Conservation (phyloP, 2,113 vertebrate species). For the Sphyrna mokarran region DNA sequence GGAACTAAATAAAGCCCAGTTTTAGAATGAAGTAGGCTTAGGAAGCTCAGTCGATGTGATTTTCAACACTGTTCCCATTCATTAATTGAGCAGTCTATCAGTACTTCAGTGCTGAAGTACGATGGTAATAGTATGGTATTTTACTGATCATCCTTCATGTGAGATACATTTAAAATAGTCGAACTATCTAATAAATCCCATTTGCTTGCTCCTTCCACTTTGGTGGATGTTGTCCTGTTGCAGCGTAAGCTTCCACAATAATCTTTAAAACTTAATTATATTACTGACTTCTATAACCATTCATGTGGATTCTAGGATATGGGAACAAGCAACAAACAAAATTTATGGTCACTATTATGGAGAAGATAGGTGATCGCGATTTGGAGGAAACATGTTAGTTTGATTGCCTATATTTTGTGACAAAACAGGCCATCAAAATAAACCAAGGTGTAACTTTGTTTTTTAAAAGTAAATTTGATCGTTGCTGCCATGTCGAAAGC, state of each 20-base stretch:
- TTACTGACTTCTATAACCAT: neutral
- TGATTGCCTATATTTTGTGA: neutral
- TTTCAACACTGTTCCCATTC: neutral
- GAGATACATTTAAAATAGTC: neutral
- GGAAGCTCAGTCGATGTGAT: neutral
- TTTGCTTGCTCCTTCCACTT: neutral
- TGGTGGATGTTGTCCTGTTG: neutral
- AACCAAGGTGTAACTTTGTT: too few relatives aligned
- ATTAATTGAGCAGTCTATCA: neutral
- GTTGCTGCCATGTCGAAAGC: neutral
- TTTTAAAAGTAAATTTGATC: neutral
- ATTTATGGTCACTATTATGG: neutral
- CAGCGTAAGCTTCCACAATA: neutral
- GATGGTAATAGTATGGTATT: neutral
- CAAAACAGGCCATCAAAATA: neutral
- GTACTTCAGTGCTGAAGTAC: neutral
- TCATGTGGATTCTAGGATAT: neutral
- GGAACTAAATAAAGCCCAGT: neutral
- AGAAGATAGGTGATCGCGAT: neutral
- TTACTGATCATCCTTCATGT: neutral
- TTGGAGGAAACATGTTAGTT: neutral
- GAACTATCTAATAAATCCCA: neutral
- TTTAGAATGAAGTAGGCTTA: neutral
- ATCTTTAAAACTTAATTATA: neutral
- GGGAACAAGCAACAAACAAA: neutral